phyloP scores from a whole-genome alignment of 2,113 vertebrate species.

The Grammomys surdaster region DNA sequence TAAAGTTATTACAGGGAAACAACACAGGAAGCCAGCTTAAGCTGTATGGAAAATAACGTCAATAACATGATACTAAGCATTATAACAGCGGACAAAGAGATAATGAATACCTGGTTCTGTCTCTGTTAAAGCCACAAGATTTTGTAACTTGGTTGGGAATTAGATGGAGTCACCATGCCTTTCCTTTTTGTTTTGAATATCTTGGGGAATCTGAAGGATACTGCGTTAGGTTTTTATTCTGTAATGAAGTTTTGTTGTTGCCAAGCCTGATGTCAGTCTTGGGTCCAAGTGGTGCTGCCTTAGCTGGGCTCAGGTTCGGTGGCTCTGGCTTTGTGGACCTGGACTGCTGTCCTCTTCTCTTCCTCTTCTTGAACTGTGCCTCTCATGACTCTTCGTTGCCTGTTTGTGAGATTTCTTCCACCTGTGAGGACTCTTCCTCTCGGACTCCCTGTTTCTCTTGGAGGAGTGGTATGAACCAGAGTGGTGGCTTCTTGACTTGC shows the following conservation, averaged over 20 bases:
- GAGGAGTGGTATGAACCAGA: conserved; percentile 88
- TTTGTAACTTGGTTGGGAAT: conserved; percentile 48
- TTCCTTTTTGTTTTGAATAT: neutral
- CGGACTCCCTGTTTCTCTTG: conserved; percentile 86
- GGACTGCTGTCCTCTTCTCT: conserved; percentile 84
- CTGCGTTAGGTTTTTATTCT: neutral
- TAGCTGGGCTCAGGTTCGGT: neutral
- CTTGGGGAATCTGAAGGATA: neutral
- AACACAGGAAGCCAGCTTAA: conserved; percentile 24
- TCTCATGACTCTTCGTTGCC: conserved; percentile 69
- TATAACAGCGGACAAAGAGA: neutral
- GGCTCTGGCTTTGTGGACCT: conserved; percentile 72
- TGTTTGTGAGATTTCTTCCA: conserved; percentile 83
- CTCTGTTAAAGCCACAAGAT: neutral
- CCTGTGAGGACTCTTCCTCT: conserved; percentile 84
- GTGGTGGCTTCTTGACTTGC: conserved; percentile 86
- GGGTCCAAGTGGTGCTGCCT: neutral
- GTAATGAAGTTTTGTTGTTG: neutral
- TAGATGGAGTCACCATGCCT: neutral
- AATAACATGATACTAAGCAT: neutral
- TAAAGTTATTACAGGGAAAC: conserved; percentile 16
- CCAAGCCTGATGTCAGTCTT: neutral
- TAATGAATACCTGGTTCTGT: neutral
- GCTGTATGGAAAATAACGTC: conserved; percentile 21
- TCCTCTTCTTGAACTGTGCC: conserved; percentile 84